Base-by-base conservation (phyloP, 2,113 vertebrate genomes). In the Cynopterus brachyotis region DNA sequence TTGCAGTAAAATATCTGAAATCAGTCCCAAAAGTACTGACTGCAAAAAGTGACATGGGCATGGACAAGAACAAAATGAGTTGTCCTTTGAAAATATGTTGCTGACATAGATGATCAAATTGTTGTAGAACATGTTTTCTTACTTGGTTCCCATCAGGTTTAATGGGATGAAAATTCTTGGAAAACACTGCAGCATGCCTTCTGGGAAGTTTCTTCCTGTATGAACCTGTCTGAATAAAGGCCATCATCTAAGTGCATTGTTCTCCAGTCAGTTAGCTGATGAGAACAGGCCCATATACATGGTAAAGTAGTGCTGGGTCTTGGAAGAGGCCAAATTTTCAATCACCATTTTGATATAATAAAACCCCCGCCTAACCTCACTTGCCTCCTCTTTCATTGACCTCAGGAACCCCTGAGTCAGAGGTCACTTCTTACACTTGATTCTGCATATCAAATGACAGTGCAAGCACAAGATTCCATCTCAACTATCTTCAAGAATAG, bases 181-280 rank as follows among this genome's bases (percentile, higher is more conserved):
- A 24, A 70, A 62, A 57, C 16, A 22, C n/a, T 53, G 1, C 30
- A 20, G n/a, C 2, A 1, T 62, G 30, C 42, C 88, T 4, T 53
- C 20, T n/a, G 50, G 80, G n/a, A 75, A n/a, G 59, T 28, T 69
- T 70, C 22, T 28, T 78, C 62, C 16, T 2, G 32, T 9, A 9
- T 15, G 16, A 91, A 69, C n/a, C 5, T 30, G 42, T 20, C 55
- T 81, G 73, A 32, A 37, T 28, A 50, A n/a, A 6, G 28, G 20
- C 42, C 53, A 35, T 16, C n/a, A 42, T 3, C 0, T 17, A 15
- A 40, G 50, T 8, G 10, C n/a, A 53, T 1, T 5, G 1, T 13
- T 70, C 62, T 69, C 40, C 42, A 10, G 60, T 7, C 0, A 3
- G 24, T 26, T 40, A 26, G 20, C 55, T 45, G 72, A 53, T 22